phyloP scores from a whole-genome alignment of 2,797 vertebrate genomes.

The Peromyscus attwateri region DNA sequence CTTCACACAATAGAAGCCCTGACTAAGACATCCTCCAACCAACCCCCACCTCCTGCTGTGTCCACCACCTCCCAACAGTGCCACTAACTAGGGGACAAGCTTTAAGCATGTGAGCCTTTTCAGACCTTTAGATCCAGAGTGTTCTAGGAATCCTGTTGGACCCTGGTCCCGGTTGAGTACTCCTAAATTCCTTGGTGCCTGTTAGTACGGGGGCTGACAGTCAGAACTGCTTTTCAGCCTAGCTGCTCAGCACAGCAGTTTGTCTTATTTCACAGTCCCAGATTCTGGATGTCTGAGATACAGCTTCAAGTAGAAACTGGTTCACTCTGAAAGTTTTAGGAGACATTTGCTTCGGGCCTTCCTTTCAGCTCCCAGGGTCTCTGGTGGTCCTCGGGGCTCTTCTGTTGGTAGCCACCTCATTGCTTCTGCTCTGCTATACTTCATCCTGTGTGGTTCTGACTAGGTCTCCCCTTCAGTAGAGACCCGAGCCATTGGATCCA shows the following conservation, averaged over 20 bases:
- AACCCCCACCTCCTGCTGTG: not conserved
- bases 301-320: not conserved
- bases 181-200: not conserved
- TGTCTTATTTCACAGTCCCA: not conserved
- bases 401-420: accelerated
- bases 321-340: not conserved
- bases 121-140: no score
- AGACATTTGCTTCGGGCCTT: not conserved
- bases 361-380: not conserved
- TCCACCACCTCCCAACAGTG: not conserved
- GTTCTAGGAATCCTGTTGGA: not conserved
- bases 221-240: no score
- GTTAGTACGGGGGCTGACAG: not conserved
- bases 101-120: not conserved
- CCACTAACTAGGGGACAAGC: not conserved
- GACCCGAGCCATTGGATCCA: not conserved
- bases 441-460: no score
- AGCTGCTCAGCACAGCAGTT: not conserved
- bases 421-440: no score
- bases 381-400: not conserved
- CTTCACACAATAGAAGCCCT: not conserved
- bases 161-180: not conserved
- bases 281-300: not conserved
- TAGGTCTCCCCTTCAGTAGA: not conserved
- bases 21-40: not conserved